Percentiles rank a stretch among this genome's conserved stretches.
These are phyloP conservation scores for Buathra laborator DNA, from an alignment of 2,888 invertebrate species.

Conservation along the genomic window DNA sequence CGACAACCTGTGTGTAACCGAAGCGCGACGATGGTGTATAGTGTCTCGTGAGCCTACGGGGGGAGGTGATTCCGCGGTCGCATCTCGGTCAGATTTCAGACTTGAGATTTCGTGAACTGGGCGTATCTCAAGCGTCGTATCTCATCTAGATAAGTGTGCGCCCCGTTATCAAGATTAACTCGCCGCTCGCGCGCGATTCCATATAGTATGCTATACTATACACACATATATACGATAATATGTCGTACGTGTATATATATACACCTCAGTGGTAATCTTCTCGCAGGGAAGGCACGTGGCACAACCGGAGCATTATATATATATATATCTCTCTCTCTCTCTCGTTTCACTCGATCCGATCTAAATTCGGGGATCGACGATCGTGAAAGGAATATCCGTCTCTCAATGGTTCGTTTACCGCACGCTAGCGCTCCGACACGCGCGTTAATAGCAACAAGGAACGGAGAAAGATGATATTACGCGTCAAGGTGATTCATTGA, in stretches of 20 bases:
- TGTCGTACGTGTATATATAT: conserved; percentile 57
- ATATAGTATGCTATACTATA: conserved; percentile 11
- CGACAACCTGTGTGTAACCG: conserved; percentile 77
- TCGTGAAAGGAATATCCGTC: conserved; percentile 73
- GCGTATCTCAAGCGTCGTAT: conserved; percentile 83
- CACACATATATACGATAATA: not conserved
- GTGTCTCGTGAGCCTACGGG: conserved; percentile 46
- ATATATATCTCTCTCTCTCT: conserved; percentile 48
- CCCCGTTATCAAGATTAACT: conserved; percentile 82
- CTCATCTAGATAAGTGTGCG: conserved; percentile 83
- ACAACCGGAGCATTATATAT: conserved; percentile 52
- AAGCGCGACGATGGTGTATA: conserved; percentile 37
- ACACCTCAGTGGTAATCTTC: conserved; percentile 76
- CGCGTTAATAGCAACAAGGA: conserved; percentile 10
- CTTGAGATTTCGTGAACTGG: conserved; percentile 79
- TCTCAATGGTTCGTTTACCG: conserved; percentile 50
- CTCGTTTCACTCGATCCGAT: conserved; percentile 78
- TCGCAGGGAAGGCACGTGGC: conserved; percentile 76
- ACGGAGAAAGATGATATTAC: conserved; percentile 37
- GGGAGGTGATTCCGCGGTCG: conserved; percentile 70
- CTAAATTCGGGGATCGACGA: conserved; percentile 81
- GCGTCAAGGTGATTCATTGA: conserved; percentile 45
- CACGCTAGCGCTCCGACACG: conserved; percentile 8
- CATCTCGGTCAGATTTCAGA: conserved; percentile 81
- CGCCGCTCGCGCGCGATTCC: conserved; percentile 68